phyloP scores from a whole-genome alignment of 2,888 invertebrate genomes.

The Ditula angustiorana region DNA sequence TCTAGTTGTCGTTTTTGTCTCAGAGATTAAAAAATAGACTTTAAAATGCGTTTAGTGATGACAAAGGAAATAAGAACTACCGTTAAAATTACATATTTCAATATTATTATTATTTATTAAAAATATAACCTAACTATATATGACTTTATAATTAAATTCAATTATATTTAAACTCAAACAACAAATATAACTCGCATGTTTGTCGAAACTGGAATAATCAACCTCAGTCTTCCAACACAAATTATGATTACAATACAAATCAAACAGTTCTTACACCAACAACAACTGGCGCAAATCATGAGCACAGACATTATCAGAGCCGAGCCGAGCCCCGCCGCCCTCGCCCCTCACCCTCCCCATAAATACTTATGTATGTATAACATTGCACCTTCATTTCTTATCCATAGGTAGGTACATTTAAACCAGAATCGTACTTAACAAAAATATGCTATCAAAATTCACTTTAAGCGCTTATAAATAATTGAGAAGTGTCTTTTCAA shows the following conservation, averaged over 20 bases:
- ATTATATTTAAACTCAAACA: slow-evolving; percentile 56
- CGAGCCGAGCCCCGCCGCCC: slow-evolving; percentile 35
- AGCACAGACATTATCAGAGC: slow-evolving; percentile 53
- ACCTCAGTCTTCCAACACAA: slow-evolving; percentile 84
- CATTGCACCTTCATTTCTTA: slow-evolving; percentile 81
- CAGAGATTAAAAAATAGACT: too few relatives aligned
- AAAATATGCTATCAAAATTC: slow-evolving; percentile 68
- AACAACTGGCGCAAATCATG: slow-evolving; percentile 61
- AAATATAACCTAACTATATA: slow-evolving; percentile 86
- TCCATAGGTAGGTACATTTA: slow-evolving; percentile 48
- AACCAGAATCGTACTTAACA: slow-evolving; percentile 71
- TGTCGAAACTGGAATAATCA: slow-evolving; percentile 83
- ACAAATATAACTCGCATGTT: slow-evolving; percentile 84
- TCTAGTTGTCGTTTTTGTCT: too few relatives aligned
- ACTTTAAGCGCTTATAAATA: not conserved
- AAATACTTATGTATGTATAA: slow-evolving; percentile 62
- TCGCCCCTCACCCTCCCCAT: slow-evolving; percentile 38
- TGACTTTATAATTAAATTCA: slow-evolving; percentile 85
- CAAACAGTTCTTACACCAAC: slow-evolving; percentile 68
- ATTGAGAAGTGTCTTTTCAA: too few relatives aligned
- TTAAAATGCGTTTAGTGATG: not conserved
- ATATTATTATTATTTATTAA: slow-evolving; percentile 84
- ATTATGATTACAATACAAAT: slow-evolving; percentile 63
- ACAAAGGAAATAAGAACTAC: slow-evolving; percentile 59
- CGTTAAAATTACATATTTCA: slow-evolving; percentile 82